These are phyloP conservation scores for Habropoda laboriosa DNA, from an alignment of 1,140 invertebrate species.

Conservation along the genomic window DNA sequence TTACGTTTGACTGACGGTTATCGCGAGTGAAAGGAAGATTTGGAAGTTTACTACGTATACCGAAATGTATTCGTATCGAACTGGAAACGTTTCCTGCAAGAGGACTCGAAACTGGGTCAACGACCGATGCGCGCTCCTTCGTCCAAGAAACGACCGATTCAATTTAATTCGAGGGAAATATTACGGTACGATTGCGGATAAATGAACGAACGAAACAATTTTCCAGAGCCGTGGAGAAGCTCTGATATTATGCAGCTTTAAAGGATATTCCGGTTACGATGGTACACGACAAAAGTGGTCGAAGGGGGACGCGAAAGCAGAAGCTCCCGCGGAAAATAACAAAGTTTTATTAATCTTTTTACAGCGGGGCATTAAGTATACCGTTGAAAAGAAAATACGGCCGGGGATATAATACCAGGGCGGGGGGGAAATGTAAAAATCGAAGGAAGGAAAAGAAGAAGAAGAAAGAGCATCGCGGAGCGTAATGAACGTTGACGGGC, in stretches of 20 bases:
- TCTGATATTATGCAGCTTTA: background rate
- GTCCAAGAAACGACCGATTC: background rate
- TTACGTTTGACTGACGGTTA: background rate
- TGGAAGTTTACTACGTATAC: background rate
- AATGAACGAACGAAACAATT: background rate
- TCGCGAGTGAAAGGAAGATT: background rate
- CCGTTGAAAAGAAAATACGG: background rate
- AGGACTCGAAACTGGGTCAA: background rate
- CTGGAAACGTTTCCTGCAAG: background rate
- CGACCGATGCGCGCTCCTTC: background rate
- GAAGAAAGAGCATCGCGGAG: background rate
- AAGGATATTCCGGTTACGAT: background rate
- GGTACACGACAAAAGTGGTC: background rate
- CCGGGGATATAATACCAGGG: background rate
- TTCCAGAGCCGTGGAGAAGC: background rate
- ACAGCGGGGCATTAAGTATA: background rate
- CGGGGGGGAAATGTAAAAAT: background rate
- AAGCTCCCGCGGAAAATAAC: background rate
- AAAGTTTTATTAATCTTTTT: constrained; percentile 3
- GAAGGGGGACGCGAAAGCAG: too few relatives aligned
- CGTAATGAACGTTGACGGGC: background rate
- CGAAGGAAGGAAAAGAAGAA: background rate
- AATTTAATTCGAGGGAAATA: background rate
- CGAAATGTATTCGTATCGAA: background rate
- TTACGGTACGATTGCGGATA: background rate